Percentiles rank a stretch among this genome's conserved stretches.
These are phyloP conservation scores for Hemichromis elongatus DNA, from an alignment of 2,113 vertebrate genomes.

Conservation along the genomic window DNA sequence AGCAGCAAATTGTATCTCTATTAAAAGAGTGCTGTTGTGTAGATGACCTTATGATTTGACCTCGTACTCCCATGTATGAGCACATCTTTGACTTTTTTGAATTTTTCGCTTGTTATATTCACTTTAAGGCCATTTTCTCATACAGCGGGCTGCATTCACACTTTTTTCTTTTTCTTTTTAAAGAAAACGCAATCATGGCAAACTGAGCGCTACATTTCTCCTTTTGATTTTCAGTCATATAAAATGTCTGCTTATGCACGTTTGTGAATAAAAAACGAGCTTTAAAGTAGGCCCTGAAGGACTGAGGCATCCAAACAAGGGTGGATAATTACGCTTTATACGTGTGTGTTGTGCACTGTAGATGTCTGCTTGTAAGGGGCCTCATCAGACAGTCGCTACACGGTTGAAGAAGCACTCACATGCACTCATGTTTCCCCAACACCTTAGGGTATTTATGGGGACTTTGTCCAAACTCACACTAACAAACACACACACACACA, in stretches of 20 bases:
- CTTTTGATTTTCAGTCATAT: not conserved
- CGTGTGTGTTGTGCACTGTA: not conserved
- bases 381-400: constrained; percentile 45
- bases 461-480: not conserved
- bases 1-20: not conserved
- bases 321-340: constrained; percentile 37
- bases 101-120: not conserved
- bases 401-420: constrained; percentile 49
- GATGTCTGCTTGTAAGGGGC: not conserved
- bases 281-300: constrained; percentile 36
- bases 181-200: not conserved
- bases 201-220: not conserved
- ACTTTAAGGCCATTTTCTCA: not conserved
- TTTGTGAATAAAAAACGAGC: constrained; percentile 7
- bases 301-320: constrained; percentile 31
- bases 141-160: not conserved
- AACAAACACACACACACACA: constrained; percentile 11
- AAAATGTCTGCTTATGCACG: not conserved
- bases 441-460: constrained; percentile 46
- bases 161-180: not conserved
- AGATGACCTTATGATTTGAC: constrained; percentile 1
- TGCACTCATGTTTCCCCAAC: constrained; percentile 23
- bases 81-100: not conserved
- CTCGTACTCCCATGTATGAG: not conserved
- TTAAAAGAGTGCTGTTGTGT: not conserved